Conservation (phyloP, 1,140 invertebrate species). For the Drosophila kurseongensis region DNA sequence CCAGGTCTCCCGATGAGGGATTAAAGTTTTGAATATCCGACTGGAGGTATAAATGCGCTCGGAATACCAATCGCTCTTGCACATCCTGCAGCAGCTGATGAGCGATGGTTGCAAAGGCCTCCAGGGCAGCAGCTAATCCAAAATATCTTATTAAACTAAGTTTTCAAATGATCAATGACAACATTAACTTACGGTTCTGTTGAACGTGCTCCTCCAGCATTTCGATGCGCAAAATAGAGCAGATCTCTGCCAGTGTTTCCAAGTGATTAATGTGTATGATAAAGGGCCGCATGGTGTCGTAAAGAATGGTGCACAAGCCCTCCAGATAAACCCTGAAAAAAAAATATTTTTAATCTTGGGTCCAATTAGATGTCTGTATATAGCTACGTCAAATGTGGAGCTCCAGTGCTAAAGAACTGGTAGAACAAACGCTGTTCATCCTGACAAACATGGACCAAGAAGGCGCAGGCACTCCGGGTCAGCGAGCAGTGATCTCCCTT, state of each 20-base stretch:
- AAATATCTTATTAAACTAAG: not conserved
- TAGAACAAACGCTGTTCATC: slow-evolving; percentile 96
- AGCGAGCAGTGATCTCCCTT: slow-evolving; percentile 94
- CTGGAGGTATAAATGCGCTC: slow-evolving; percentile 96
- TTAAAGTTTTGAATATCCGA: slow-evolving; percentile 95
- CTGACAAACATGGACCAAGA: slow-evolving; percentile 95
- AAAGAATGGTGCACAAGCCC: slow-evolving; percentile 94
- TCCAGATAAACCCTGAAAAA: slow-evolving; percentile 90
- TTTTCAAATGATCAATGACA: not conserved
- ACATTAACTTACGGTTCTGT: slow-evolving; percentile 89
- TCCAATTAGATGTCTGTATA: not conserved
- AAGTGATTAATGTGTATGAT: slow-evolving; percentile 99
- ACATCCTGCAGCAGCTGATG: slow-evolving; percentile 97
- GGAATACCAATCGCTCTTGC: slow-evolving; percentile 97
- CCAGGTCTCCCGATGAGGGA: slow-evolving; percentile 97
- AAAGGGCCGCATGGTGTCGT: slow-evolving; percentile 96
- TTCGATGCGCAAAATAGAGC: slow-evolving; percentile 96
- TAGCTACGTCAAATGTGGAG: slow-evolving; percentile 88
- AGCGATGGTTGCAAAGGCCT: slow-evolving; percentile 93
- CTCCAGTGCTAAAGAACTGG: slow-evolving; percentile 93
- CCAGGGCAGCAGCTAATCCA: slow-evolving; percentile 86
- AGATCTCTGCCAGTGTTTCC: slow-evolving; percentile 98
- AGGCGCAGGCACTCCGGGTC: slow-evolving; percentile 93
- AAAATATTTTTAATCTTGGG: not conserved
- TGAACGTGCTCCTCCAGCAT: slow-evolving; percentile 97